A percentile compares a stretch with the other conserved stretches of the same genome.
Evolutionary conservation across 2,888 invertebrate genomes (phyloP).

Genomic region (Drosophila mimica): DNA sequence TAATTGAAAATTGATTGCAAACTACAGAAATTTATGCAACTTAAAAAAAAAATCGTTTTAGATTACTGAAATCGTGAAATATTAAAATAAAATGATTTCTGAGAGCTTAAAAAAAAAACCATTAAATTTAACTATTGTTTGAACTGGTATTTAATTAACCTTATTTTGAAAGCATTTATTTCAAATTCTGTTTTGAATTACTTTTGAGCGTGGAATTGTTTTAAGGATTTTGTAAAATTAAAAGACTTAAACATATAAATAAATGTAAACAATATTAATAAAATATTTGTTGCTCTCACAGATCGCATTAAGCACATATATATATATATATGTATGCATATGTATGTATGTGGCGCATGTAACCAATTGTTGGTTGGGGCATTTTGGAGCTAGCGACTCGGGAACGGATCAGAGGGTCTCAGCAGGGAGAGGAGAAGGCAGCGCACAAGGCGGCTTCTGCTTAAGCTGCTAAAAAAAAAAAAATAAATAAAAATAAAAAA

Average conservation of each 20-base stretch:
- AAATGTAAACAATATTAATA: background rate
- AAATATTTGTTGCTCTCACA: conserved; percentile 20
- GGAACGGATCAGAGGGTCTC: background rate
- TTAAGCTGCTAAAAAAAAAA: conserved; percentile 39
- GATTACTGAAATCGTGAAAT: background rate
- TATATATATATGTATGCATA: background rate
- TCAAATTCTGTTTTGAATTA: background rate
- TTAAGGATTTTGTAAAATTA: background rate
- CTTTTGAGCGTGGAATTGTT: background rate
- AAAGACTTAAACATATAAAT: background rate
- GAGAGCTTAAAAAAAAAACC: too few relatives aligned
- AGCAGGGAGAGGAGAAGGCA: background rate
- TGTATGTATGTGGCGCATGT: conserved; percentile 17
- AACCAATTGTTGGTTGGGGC: conserved; percentile 38
- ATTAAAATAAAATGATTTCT: too few relatives aligned
- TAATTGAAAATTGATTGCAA: too few relatives aligned
- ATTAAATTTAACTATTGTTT: too few relatives aligned
- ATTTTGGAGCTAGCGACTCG: conserved; percentile 36
- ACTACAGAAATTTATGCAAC: background rate
- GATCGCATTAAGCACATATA: conserved; percentile 41
- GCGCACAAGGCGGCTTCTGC: conserved; percentile 30
- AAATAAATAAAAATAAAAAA: conserved; percentile 12
- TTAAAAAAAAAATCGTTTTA: background rate
- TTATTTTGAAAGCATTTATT: background rate
- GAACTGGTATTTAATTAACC: too few relatives aligned